Evolutionary conservation across 2,888 invertebrate genomes (phyloP), one percentile per base, ranked within the genome.

Genomic region (Drosophila neonasuta): DNA sequence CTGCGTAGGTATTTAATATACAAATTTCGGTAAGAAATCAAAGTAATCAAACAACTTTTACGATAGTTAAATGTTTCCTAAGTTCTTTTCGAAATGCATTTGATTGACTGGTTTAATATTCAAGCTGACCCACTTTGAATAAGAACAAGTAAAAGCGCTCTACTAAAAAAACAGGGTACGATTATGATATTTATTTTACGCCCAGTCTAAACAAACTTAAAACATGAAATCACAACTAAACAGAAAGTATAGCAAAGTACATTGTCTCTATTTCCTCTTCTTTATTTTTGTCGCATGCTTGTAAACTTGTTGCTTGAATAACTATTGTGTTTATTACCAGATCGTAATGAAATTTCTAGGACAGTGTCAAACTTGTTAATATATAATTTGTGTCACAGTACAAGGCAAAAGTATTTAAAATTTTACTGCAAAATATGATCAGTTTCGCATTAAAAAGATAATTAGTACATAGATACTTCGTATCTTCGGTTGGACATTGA

Each of bases 311-410:
- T 41, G 13, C 39, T 41, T 41, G 39, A 41, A 3, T 41, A 41
- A 41, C 39, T 15, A 15, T 41, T 41, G 39, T 41, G 13, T 15
- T 41, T 41, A 41, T 41, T 41, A 41, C 39, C 8, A 41, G 39
- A 41, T 41, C 39, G 39, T 41, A 41, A 41, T 41, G 15, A 15
- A 41, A 41, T 41, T 41, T 15, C 39, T 41, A 41, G 39, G 39
- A 41, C 39, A 41, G 39, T 41, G 13, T 13, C 15, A 41, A 41
- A 41, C 39, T 41, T 41, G 39, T 44, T 44, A 11, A 42, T 24
- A 34, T 36, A n/a, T 4, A 36, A n/a, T n/a, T n/a, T n/a, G 36
- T 36, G 55, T 15, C 32, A n/a, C 45, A 39, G n/a, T 34, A 36
- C 15, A 39, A 10, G 2, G 13, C n/a, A 39, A 32, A 32, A 10